A percentile compares a stretch with the other conserved stretches of the same genome.
phyloP scores from a whole-genome alignment of 2,888 invertebrate genomes.

The Leptopilina drosophilae region DNA sequence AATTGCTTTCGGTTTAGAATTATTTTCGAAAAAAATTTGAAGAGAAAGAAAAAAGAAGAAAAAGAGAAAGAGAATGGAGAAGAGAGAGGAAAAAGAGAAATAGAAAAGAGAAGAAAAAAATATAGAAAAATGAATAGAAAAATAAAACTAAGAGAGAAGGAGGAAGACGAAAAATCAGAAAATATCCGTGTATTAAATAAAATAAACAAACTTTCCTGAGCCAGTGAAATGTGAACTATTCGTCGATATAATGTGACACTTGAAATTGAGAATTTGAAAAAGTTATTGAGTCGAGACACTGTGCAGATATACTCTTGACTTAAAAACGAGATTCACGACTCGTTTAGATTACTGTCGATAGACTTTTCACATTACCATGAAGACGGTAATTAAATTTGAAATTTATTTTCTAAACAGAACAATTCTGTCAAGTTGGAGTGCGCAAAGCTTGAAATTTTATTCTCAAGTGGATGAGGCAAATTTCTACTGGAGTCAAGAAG shows the following conservation, averaged over 20 bases:
- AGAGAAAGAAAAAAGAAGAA: too few relatives aligned
- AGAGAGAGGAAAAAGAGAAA: too few relatives aligned
- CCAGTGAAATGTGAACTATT: not conserved
- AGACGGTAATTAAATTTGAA: conserved; percentile 45
- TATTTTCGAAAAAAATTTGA: too few relatives aligned
- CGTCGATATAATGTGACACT: conserved; percentile 13
- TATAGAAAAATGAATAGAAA: too few relatives aligned
- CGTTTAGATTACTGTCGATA: conserved; percentile 49
- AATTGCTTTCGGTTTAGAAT: too few relatives aligned
- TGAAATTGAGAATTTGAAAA: conserved; percentile 24
- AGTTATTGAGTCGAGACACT: conserved; percentile 13
- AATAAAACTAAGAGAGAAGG: too few relatives aligned
- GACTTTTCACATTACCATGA: conserved; percentile 46
- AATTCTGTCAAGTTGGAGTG: conserved; percentile 47
- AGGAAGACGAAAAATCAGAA: too few relatives aligned
- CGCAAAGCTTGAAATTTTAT: conserved; percentile 29
- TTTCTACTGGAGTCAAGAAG: conserved; percentile 4
- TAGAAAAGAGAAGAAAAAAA: too few relatives aligned
- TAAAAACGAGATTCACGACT: conserved; percentile 46
- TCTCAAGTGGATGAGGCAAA: conserved; percentile 38
- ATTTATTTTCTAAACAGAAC: conserved; percentile 47
- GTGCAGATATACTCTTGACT: conserved; percentile 41
- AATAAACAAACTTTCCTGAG: too few relatives aligned
- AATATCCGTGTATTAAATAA: too few relatives aligned
- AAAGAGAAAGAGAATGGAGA: too few relatives aligned